Base-by-base conservation (phyloP, 2,797 vertebrate genomes). In the Clarias laeviceps region DNA sequence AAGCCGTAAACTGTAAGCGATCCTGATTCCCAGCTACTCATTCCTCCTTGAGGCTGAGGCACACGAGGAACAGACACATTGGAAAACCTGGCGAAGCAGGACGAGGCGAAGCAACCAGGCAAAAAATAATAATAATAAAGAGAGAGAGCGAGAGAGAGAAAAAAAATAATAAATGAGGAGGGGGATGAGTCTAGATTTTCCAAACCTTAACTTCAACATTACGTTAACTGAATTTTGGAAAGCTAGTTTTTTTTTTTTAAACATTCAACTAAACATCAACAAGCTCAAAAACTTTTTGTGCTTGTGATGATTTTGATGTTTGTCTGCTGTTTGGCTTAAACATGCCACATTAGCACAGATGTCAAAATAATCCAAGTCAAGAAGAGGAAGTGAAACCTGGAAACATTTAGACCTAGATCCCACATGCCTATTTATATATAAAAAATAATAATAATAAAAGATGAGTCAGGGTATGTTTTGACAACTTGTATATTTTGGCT, bases 1-100 rank as follows among this genome's bases (percentile, higher is more conserved):
- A 85, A 80, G 78, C 86, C 65, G 89, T 56, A 74, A 72, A 80
- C 65, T 54, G 57, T 77, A 37, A 40, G 61, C 45, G 15, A 80
- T 90, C 93, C 93, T 92, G 92, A 94, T 93, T 88, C 88, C 94
- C 92, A 93, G 92, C 91, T 88, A 90, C 90, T 92, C 92, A 94
- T 84, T 89, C 90, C 65, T 91, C 88, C 84, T 92, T 92, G 85
- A 90, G 86, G 70, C 84, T 50, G 80, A 64, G 11, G 24, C 50
- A 83, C 66, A 89, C 18, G 57, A 90, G 50, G 87, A 91, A 80
- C 81, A 79, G 90, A 77, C 81, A 79, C 89, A 77, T 88, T 66
- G 89, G 87, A 86, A 83, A 54, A 12, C 72, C 80, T 82, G 80
- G 87, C 69, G 2, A 82, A 70, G 50, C 14, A 69, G 50, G 65